phyloP scores from a whole-genome alignment of 2,113 vertebrate genomes.

The Oophaga pumilio region DNA sequence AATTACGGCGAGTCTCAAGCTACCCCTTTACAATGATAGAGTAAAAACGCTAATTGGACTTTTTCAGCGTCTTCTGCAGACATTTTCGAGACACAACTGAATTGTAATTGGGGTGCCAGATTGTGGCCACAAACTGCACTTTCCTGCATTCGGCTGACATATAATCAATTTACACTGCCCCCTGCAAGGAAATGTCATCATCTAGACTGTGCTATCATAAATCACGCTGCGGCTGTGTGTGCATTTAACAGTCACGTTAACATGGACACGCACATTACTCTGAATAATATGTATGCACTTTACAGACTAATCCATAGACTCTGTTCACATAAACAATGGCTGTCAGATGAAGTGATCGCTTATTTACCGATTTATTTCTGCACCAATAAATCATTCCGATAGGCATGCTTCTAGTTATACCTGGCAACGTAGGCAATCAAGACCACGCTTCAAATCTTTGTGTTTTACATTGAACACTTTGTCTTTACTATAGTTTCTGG shows the following conservation, averaged over 20 bases:
- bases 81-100: background rate
- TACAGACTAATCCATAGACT: background rate
- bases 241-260: slow-evolving; percentile 20
- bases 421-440: background rate
- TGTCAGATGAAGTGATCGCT: background rate
- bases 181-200: slow-evolving; percentile 40
- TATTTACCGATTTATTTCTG: background rate
- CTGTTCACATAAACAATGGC: background rate
- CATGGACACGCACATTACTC: background rate
- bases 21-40: slow-evolving; percentile 11
- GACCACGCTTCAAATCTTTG: background rate
- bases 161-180: slow-evolving; percentile 36
- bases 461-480: background rate
- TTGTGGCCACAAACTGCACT: slow-evolving; percentile 31
- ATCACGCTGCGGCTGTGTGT: background rate
- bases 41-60: slow-evolving; percentile 13
- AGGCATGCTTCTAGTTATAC: background rate
- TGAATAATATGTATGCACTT: background rate
- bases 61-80: background rate
- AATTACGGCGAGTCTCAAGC: slow-evolving; percentile 1
- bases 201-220: slow-evolving; percentile 26
- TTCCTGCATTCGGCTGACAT: slow-evolving; percentile 30
- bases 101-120: background rate
- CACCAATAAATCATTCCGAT: background rate
- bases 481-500: background rate